A percentile compares a stretch with the other conserved stretches of the same genome.
These are phyloP conservation scores for Drosophila littoralis DNA, from an alignment of 1,140 invertebrate species.

Conservation along the genomic window DNA sequence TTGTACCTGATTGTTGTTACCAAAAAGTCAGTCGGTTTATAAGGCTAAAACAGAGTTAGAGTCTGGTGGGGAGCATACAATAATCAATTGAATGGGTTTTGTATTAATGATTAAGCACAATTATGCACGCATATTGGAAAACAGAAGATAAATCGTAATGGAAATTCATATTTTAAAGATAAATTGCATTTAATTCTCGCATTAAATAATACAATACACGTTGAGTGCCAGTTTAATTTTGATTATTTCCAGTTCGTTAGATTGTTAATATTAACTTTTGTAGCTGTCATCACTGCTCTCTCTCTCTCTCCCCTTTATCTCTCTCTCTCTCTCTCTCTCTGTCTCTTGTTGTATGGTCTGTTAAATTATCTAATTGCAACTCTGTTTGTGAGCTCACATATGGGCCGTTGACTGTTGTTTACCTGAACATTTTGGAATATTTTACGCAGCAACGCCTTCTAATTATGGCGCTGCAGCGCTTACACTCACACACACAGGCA, in stretches of 20 bases:
- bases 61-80: not conserved
- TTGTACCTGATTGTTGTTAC: not conserved
- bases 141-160: not conserved
- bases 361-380: constrained; percentile 39
- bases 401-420: constrained; percentile 39
- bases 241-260: constrained; percentile 16
- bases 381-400: constrained; percentile 27
- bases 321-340: too few relatives aligned
- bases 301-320: too few relatives aligned
- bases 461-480: constrained; percentile 41
- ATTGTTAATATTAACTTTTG: constrained; percentile 4
- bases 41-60: not conserved
- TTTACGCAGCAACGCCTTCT: constrained; percentile 51
- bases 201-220: not conserved
- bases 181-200: not conserved
- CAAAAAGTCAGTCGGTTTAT: constrained; percentile 23
- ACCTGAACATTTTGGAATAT: constrained; percentile 41
- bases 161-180: constrained; percentile 1
- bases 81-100: constrained; percentile 36
- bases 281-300: not conserved
- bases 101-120: constrained; percentile 21
- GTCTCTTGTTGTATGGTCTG: not conserved
- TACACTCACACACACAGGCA: constrained; percentile 6
- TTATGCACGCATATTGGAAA: constrained; percentile 8
- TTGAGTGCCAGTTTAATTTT: constrained; percentile 1